A percentile compares a stretch with the other conserved stretches of the same genome.
These are phyloP conservation scores for Rhea americana DNA, from an alignment of 2,113 vertebrate genomes.

Conservation along the genomic window DNA sequence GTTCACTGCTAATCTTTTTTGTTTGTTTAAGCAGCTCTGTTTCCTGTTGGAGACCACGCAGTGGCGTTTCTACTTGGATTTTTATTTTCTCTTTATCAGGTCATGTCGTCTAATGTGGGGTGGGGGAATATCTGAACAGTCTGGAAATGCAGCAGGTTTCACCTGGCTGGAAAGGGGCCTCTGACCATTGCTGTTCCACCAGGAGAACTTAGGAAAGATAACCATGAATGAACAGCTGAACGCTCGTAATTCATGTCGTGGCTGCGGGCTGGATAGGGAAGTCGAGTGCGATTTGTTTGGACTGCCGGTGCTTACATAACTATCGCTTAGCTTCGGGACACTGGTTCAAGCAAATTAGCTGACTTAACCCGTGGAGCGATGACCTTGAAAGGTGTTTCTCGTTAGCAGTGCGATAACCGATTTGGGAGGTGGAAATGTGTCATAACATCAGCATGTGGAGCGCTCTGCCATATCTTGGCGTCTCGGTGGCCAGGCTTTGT, in stretches of 20 bases:
- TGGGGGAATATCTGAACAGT: background rate
- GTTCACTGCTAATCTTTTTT: background rate
- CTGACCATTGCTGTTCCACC: rapidly evolving
- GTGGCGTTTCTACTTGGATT: rapidly evolving
- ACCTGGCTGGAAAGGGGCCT: background rate
- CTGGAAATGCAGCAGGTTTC: background rate
- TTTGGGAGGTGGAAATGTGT: background rate
- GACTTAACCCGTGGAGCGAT: conserved; percentile 6
- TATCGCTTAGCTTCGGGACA: background rate
- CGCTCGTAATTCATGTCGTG: rapidly evolving
- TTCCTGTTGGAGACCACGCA: rapidly evolving
- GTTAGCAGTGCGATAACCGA: background rate
- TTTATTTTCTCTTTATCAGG: background rate
- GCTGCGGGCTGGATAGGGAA: background rate
- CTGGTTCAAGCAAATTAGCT: background rate
- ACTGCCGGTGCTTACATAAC: background rate
- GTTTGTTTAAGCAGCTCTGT: background rate
- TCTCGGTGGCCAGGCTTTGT: background rate
- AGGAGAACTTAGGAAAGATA: background rate
- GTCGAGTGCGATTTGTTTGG: conserved; percentile 11
- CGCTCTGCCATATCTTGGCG: background rate
- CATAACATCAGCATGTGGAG: background rate
- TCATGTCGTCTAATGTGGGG: rapidly evolving
- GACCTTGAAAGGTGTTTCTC: conserved; percentile 39
- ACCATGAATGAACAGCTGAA: background rate